Percentiles rank a stretch among this genome's conserved stretches.
These are phyloP conservation scores for Lysiphlebus fabarum DNA, from an alignment of 1,140 invertebrate genomes.

Conservation along the genomic window DNA sequence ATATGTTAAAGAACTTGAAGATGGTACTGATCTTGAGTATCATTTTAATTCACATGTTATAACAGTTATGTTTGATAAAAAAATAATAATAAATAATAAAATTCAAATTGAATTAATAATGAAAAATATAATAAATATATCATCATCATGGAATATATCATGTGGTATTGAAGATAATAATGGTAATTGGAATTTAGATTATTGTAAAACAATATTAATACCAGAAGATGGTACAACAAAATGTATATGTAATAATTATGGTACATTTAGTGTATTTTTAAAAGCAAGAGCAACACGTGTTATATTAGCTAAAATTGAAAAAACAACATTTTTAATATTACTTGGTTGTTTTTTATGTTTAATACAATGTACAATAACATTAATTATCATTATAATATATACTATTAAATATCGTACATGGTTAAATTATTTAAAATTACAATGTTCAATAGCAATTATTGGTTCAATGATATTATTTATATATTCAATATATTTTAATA, in stretches of 20 bases:
- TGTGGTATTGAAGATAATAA: constrained; percentile 52
- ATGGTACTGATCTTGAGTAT: constrained; percentile 65
- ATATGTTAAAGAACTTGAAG: constrained; percentile 54
- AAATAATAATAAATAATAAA: constrained; percentile 47
- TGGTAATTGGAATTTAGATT: constrained; percentile 56
- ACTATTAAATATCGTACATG: constrained; percentile 63
- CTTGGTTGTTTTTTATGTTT: constrained; percentile 62
- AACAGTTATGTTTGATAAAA: constrained; percentile 51
- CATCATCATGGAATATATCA: constrained; percentile 53
- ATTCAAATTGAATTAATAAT: constrained; percentile 50
- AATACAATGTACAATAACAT: constrained; percentile 58
- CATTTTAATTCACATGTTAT: constrained; percentile 63
- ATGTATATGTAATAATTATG: constrained; percentile 59
- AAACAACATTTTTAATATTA: constrained; percentile 55
- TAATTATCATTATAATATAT: constrained; percentile 57
- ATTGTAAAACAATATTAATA: constrained; percentile 55
- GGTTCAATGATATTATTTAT: constrained; percentile 64
- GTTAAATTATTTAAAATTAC: constrained; percentile 65
- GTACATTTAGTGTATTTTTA: constrained; percentile 61
- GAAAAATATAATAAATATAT: constrained; percentile 42
- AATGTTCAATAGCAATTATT: constrained; percentile 61
- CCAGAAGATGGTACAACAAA: constrained; percentile 53
- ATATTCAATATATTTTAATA: constrained; percentile 58
- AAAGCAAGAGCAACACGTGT: constrained; percentile 58
- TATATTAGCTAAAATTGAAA: constrained; percentile 33